phyloP scores from a whole-genome alignment of 2,888 invertebrate species.

The Cacoxenus indagator region DNA sequence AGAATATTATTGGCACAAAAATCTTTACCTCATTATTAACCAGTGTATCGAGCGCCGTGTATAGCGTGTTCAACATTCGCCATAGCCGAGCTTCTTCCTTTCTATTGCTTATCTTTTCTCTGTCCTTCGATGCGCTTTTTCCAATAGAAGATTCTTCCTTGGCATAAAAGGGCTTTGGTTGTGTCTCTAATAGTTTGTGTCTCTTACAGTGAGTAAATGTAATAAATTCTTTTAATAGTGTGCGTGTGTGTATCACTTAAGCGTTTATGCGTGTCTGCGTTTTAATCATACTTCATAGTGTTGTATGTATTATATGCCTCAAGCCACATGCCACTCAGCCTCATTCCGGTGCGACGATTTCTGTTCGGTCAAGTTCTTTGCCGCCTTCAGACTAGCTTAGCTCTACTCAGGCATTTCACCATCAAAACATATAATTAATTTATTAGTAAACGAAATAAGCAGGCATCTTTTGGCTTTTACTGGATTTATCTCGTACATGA shows the following conservation, averaged over 20 bases:
- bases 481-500: background rate
- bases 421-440: constrained; percentile 58
- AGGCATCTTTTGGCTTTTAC: constrained; percentile 39
- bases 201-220: constrained; percentile 9
- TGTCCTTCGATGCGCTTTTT: too few relatives aligned
- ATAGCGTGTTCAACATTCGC: too few relatives aligned
- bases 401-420: constrained; percentile 29
- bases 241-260: constrained; percentile 29
- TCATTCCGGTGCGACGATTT: background rate
- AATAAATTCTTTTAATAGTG: constrained; percentile 5
- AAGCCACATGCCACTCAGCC: too few relatives aligned
- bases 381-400: constrained; percentile 35
- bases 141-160: background rate
- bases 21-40: too few relatives aligned
- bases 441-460: constrained; percentile 60
- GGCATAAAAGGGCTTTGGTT: constrained; percentile 11
- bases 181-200: too few relatives aligned
- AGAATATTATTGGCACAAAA: too few relatives aligned
- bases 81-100: too few relatives aligned
- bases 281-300: background rate
- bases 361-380: background rate
- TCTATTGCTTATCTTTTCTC: background rate
- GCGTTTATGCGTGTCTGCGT: constrained; percentile 45
- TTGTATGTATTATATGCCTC: too few relatives aligned
- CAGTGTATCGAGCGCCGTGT: too few relatives aligned